Evolutionary conservation across 2,113 vertebrate genomes (phyloP).

Genomic region (Bufo bufo): DNA sequence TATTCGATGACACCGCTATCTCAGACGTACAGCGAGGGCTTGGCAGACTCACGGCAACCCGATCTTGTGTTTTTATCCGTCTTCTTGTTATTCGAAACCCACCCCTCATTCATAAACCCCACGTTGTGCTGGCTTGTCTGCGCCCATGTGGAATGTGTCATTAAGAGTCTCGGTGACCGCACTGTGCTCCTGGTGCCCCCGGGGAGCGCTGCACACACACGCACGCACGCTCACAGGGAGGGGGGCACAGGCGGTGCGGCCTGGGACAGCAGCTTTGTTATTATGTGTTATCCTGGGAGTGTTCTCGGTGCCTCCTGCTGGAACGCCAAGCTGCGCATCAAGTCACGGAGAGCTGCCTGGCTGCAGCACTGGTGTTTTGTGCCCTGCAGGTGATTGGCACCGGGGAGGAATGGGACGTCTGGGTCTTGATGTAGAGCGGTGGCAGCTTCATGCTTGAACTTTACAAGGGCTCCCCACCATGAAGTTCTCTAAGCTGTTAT

Average conservation of each 20-base stretch:
- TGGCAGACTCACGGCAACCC: constrained; percentile 13
- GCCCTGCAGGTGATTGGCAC: constrained; percentile 46
- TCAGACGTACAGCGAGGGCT: constrained; percentile 24
- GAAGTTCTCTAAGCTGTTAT: neutral
- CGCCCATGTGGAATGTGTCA: constrained; percentile 51
- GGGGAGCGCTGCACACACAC: constrained; percentile 1
- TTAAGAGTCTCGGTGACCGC: neutral
- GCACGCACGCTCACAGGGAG: neutral
- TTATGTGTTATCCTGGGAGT: constrained; percentile 5
- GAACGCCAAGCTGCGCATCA: neutral
- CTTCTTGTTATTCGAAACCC: constrained; percentile 34
- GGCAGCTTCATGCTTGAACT: neutral
- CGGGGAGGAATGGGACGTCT: neutral
- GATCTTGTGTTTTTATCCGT: constrained; percentile 37
- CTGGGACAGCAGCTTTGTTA: constrained; percentile 36
- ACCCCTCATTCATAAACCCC: constrained; percentile 46
- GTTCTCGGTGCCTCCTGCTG: constrained; percentile 14
- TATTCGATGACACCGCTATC: constrained; percentile 25
- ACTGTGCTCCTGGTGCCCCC: neutral
- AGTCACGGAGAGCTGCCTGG: neutral
- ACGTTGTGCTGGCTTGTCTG: constrained; percentile 50
- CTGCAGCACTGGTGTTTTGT: neutral
- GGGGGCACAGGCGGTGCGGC: constrained; percentile 8
- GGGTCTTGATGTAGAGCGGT: constrained; percentile 1
- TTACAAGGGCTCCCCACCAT: neutral